These are phyloP conservation scores for Lasiurus cinereus DNA, from an alignment of 2,113 vertebrate species.

Conservation along the genomic window DNA sequence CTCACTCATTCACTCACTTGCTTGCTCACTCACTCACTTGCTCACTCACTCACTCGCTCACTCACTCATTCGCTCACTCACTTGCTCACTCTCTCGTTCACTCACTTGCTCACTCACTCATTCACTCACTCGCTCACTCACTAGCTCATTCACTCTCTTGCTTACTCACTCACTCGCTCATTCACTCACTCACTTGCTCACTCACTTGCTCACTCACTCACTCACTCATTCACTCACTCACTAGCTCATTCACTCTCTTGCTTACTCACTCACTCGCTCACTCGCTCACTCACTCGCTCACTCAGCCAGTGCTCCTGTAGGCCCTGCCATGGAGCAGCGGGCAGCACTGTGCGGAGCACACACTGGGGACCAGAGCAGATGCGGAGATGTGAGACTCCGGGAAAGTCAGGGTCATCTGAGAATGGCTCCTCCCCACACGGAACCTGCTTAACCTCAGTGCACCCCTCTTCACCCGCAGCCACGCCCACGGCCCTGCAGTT, in stretches of 20 bases:
- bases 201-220: too few species aligned
- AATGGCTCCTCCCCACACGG: background rate
- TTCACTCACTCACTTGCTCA: background rate
- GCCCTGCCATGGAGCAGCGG: background rate
- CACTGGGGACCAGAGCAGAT: background rate
- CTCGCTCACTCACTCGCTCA: too few species aligned
- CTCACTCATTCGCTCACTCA: too few species aligned
- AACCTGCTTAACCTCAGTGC: background rate
- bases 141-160: too few species aligned
- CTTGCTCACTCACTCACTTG: too few species aligned
- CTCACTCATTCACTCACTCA: too few species aligned
- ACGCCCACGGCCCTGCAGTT: background rate
- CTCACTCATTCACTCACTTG: too few species aligned
- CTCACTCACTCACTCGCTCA: too few species aligned
- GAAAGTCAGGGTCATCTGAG: background rate
- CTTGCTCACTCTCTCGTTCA: background rate
- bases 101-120: too few species aligned
- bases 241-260: background rate
- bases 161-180: too few species aligned
- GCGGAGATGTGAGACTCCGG: accelerated
- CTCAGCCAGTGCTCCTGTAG: background rate
- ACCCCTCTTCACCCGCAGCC: background rate
- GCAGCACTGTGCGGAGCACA: background rate
- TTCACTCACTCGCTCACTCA: too few species aligned
- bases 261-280: too few species aligned